Evolutionary conservation across 2,888 invertebrate species (phyloP).

Genomic region (Furcula furcula): DNA sequence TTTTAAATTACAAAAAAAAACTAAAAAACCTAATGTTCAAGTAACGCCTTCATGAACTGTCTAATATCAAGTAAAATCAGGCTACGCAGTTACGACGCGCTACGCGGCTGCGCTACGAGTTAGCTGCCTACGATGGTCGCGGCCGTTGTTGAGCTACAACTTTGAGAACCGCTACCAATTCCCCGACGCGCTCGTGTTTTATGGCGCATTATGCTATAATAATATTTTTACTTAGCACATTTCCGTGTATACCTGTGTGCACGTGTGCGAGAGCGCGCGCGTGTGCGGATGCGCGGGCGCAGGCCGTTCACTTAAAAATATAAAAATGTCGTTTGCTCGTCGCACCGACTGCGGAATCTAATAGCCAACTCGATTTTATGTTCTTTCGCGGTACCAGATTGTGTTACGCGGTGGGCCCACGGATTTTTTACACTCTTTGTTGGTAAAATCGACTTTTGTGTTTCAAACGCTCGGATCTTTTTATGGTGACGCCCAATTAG

Average conservation of each 20-base stretch:
- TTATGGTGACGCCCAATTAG: slow-evolving; percentile 45
- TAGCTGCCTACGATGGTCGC: slow-evolving; percentile 31
- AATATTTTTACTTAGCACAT: slow-evolving; percentile 81
- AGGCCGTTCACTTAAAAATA: slow-evolving; percentile 41
- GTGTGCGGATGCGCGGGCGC: slow-evolving; percentile 49
- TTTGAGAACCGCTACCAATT: slow-evolving; percentile 55
- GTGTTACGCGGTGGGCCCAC: slow-evolving; percentile 56
- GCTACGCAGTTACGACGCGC: slow-evolving; percentile 23
- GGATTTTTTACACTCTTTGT: slow-evolving; percentile 5
- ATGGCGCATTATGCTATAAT: slow-evolving; percentile 77
- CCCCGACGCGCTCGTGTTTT: slow-evolving; percentile 64
- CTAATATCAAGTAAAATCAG: too few species aligned
- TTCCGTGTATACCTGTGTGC: slow-evolving; percentile 53
- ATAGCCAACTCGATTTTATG: slow-evolving; percentile 66
- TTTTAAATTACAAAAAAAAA: too few species aligned
- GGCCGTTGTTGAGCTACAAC: slow-evolving; percentile 27
- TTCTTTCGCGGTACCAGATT: slow-evolving; percentile 69
- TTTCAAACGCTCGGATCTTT: slow-evolving; percentile 3
- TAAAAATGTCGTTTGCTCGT: slow-evolving; percentile 64
- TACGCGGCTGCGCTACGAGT: slow-evolving; percentile 33
- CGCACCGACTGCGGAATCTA: slow-evolving; percentile 55
- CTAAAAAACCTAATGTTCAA: too few species aligned
- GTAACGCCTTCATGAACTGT: too few species aligned
- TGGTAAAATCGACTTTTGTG: slow-evolving; percentile 43
- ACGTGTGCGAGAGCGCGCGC: slow-evolving; percentile 28